Percentiles rank a stretch among this genome's conserved stretches.
Evolutionary conservation across 2,888 invertebrate species (phyloP).

Genomic region (Cerceris ruficornis): DNA sequence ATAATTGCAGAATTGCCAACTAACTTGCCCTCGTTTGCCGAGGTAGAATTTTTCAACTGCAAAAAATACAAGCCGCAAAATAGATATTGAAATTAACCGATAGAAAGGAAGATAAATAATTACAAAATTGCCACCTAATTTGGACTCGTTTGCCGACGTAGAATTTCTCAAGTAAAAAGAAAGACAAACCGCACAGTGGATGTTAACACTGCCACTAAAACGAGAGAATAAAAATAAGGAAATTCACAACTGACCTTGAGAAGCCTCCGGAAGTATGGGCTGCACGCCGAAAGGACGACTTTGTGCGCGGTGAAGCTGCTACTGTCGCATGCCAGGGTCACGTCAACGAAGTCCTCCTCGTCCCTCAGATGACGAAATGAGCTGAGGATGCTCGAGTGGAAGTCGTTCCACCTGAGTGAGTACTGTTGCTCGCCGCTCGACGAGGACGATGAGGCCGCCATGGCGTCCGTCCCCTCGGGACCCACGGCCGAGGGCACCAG

Average conservation of each 20-base stretch:
- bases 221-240: neutral
- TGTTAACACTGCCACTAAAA: no score
- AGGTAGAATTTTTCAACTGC: no score
- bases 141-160: neutral
- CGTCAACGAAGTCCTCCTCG: constrained; percentile 96
- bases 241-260: constrained; percentile 84
- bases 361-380: constrained; percentile 94
- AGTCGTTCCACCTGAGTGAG: constrained; percentile 97
- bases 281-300: constrained; percentile 95
- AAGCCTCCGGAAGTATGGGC: constrained; percentile 94
- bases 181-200: no score
- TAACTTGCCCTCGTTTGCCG: no score
- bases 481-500: constrained; percentile 82
- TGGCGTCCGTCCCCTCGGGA: constrained; percentile 81
- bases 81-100: no score
- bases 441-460: constrained; percentile 81
- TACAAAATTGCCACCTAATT: no score
- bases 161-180: no score
- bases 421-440: constrained; percentile 90
- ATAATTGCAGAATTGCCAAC: no score
- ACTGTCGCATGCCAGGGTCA: constrained; percentile 95
- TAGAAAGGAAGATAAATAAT: no score
- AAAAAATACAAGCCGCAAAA: no score
- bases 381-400: constrained; percentile 94
- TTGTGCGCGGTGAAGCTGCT: constrained; percentile 95